Evolutionary conservation across 2,888 invertebrate genomes (phyloP).

Genomic region (Caenorhabditis zanzibari): DNA sequence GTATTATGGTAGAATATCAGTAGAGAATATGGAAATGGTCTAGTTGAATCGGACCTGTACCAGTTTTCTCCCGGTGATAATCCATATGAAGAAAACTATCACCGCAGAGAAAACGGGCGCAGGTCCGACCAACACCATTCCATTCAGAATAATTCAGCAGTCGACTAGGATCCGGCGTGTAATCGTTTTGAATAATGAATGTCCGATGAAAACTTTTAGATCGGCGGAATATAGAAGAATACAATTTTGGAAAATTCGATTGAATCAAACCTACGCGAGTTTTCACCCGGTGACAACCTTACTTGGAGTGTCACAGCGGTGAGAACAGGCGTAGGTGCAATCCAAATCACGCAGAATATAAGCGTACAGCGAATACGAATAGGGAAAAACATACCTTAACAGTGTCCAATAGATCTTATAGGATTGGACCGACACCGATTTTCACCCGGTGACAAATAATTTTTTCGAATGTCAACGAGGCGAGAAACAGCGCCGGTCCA

Average conservation of each 20-base stretch:
- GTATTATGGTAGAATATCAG: neutral
- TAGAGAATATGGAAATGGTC: neutral
- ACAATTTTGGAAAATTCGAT: neutral
- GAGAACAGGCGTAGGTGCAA: constrained; percentile 8
- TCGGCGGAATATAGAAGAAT: neutral
- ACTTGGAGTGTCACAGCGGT: neutral
- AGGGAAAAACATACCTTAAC: no score
- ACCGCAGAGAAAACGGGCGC: constrained; percentile 4
- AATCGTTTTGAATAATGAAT: no score
- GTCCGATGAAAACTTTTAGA: neutral
- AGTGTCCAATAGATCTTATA: no score
- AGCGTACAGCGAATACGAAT: neutral
- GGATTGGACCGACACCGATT: neutral
- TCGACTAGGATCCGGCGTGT: no score
- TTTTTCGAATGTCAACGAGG: neutral
- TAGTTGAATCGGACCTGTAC: neutral
- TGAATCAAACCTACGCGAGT: neutral
- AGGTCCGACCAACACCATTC: neutral
- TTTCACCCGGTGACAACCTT: constrained; percentile 2
- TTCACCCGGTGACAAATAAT: constrained; percentile 6
- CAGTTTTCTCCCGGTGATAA: constrained; percentile 12
- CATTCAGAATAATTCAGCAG: neutral
- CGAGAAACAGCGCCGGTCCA: neutral
- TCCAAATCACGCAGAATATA: neutral
- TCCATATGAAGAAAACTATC: neutral